Base-by-base conservation (phyloP, 2,113 vertebrate genomes). In the Sinocyclocheilus grahami region DNA sequence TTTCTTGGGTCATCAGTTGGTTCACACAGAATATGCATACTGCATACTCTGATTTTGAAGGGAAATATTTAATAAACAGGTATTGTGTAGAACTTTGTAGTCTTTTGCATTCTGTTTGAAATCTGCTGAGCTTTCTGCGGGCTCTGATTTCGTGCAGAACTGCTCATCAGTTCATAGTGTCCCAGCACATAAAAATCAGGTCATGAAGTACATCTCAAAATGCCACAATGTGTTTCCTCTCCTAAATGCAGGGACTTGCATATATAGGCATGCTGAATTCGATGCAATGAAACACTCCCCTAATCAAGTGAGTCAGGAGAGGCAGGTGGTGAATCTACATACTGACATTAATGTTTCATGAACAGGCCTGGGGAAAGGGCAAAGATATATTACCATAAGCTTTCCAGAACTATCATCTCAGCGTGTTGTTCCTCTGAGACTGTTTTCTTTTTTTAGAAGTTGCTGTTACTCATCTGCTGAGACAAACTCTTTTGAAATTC, bases 241-340 rank as follows among this genome's bases (percentile, higher is more conserved):
- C n/a, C 79, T 67, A 65, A 63, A 82, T 67, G 37, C 24, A 82
- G 24, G 5, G 24, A n/a, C 27, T 67, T 9, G 2, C 46, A 53
- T 69, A 83, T 83, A 60, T 84, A 58, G 20, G 48, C 27, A 74
- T 58, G 51, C 20, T 39, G 69, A 84, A 74, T 39, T 53, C 7
- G 27, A 37, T 55, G 33, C 22, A 75, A 60, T 37, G 24, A 51
- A 37, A 58, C 7, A 10, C 51, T 60, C 8, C 22, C 33, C 11
- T 60, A 72, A 81, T 83, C 16, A 77, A 63, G 60, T 55, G 20
- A 83, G 65, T 37, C 85, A 86, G 77, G 53, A 58, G 55, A 86
- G 69, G 85, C 85, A 86, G 85, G 85, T 86, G 85, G 85, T 42
- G 78, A 33, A 82, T 81, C 78, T 86, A 74, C 82, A 86, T 83